Evolutionary conservation across 2,888 invertebrate genomes (phyloP), one percentile per base, ranked within the genome.

Genomic region (Lypha dubia): DNA sequence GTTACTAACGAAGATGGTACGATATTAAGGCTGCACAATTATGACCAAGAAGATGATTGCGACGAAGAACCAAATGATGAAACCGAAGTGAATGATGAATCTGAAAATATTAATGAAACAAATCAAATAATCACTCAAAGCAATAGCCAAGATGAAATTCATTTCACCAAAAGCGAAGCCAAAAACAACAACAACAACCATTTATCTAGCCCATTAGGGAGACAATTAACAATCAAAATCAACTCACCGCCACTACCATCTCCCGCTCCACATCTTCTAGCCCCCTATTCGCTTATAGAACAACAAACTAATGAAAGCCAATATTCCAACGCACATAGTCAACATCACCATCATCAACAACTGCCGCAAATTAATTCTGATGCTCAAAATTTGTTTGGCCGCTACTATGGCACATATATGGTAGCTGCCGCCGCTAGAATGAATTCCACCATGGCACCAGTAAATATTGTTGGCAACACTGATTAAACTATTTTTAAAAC

Each of bases 331-430:
- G 3, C 32, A 15, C 20, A 79, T 63, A 73, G 63, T 17, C 65
- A 82, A 0, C 81, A 68, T 24, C 68, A 80, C 5, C 28, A 82
- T 0, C 81, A 68, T 24, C 68, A 80, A 4, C 28, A 28, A 28
- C 28, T 28, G 63, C 86, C 87, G 46, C 46, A 85, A 8, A 53
- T 89, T 8, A 86, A 53, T 80, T 70, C 56, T 76, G 86, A 91
- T 73, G 90, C 91, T 86, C 90, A 91, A 0, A 88, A 91, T 15
- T 88, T 92, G 56, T 86, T 92, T 6, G 91, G 91, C 11, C 88
- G 90, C 17, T 92, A 92, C 79, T 92, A 92, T 65, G 92, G 91
- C 3, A 90, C 91, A 3, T 92, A 91, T 65, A 91, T 92, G 89
- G 92, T 91, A 3, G 92, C 91, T 9, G 88, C 89, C 0, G 88